Evolutionary conservation across 2,888 invertebrate species (phyloP).

Genomic region (Horisme vitalbata): DNA sequence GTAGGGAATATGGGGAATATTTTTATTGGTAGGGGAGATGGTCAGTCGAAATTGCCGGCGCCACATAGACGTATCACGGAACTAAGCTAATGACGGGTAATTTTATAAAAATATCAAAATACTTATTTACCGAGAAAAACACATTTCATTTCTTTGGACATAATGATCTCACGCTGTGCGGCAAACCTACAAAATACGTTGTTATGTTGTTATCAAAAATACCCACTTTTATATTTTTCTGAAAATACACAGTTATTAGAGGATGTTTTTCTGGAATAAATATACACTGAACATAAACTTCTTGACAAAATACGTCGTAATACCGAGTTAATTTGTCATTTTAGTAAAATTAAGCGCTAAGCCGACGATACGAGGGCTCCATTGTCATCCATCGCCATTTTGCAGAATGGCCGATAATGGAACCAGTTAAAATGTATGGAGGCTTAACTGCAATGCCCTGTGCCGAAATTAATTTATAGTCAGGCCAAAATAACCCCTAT

Average conservation of each 20-base stretch:
- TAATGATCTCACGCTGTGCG: conserved; percentile 38
- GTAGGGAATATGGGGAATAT: conserved; percentile 43
- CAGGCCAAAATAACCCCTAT: conserved; percentile 71
- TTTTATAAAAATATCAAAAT: conserved; percentile 26
- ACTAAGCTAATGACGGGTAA: conserved; percentile 26
- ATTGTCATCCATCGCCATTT: conserved; percentile 73
- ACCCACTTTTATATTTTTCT: too few species aligned
- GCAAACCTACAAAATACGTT: conserved; percentile 31
- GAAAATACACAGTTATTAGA: too few species aligned
- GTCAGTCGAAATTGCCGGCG: conserved; percentile 57
- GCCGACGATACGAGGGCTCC: conserved; percentile 53
- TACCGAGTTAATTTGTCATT: conserved; percentile 33
- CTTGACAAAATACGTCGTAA: conserved; percentile 20
- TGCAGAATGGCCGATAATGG: conserved; percentile 77
- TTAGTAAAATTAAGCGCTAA: conserved; percentile 54
- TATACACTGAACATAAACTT: not conserved
- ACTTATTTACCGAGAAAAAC: conserved; percentile 22
- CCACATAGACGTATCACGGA: conserved; percentile 47
- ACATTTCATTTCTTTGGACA: conserved; percentile 27
- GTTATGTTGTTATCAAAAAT: too few species aligned
- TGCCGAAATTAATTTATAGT: conserved; percentile 80
- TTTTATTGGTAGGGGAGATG: conserved; percentile 50
- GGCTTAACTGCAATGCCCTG: conserved; percentile 80
- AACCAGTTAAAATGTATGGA: conserved; percentile 82
- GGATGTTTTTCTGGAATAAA: not conserved